Evolutionary conservation across 30 jellyfish, hydroid and myxozoan species (phyloP).

Genomic region (Aurelia coerulea): DNA sequence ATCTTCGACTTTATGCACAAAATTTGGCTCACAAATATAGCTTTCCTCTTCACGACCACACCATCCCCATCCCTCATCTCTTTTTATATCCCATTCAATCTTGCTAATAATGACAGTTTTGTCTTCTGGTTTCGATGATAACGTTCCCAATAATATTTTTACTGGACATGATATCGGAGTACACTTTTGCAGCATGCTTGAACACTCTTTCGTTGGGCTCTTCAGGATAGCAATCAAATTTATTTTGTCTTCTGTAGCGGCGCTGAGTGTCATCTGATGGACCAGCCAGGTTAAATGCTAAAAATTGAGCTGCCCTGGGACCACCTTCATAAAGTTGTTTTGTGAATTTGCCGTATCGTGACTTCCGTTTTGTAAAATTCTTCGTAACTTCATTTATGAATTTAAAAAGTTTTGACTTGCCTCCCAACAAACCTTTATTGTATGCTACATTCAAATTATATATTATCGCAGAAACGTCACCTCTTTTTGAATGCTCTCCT

Average conservation of each 20-base stretch:
- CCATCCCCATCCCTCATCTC: slow-evolving; percentile 63
- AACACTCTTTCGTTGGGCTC: slow-evolving; percentile 22
- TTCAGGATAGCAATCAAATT: slow-evolving; percentile 22
- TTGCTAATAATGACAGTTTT: slow-evolving; percentile 38
- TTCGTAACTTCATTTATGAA: slow-evolving; percentile 4
- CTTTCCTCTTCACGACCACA: slow-evolving; percentile 27
- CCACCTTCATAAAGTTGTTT: slow-evolving; percentile 13
- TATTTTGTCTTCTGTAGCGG: neutral
- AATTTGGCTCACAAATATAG: slow-evolving; percentile 21
- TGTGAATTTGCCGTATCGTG: slow-evolving; percentile 9
- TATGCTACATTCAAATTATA: slow-evolving; percentile 3
- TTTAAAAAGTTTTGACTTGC: slow-evolving; percentile 11
- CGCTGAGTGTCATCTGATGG: slow-evolving; percentile 30
- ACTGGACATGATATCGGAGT: neutral
- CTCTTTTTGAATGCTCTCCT: slow-evolving; percentile 5
- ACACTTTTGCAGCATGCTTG: neutral
- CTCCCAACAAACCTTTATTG: slow-evolving; percentile 5
- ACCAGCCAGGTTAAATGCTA: slow-evolving; percentile 14
- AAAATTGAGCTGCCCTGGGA: slow-evolving; percentile 30
- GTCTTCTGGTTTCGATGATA: slow-evolving; percentile 34
- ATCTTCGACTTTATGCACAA: slow-evolving; percentile 37
- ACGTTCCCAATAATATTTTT: slow-evolving; percentile 23
- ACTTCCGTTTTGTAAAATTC: neutral
- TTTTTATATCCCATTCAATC: slow-evolving; percentile 23
- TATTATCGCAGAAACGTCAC: slow-evolving; percentile 21